Evolutionary conservation across 1,140 invertebrate species (phyloP), one percentile per base, ranked within the genome.

Genomic region (Aethina tumida): DNA sequence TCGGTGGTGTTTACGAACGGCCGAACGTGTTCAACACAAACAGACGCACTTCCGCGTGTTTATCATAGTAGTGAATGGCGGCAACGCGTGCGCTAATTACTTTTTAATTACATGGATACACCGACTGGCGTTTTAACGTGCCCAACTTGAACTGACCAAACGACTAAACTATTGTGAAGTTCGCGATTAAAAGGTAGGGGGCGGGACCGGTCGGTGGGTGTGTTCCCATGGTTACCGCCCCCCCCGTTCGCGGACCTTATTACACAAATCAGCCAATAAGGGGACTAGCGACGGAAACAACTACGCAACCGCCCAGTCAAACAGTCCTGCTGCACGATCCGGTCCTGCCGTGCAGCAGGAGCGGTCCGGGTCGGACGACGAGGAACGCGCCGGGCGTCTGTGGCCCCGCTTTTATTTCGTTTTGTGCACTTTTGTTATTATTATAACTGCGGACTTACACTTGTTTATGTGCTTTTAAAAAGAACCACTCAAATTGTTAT

Each of bases 401-500:
- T 18, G 30, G 3, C 30, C 22, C 36, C 38, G 47, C 47, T 39
- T 50, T 49, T 47, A 49, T 49, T 51, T 55, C 40, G 43, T 48
- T 52, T 55, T 43, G 39, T 33, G 41, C 45, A 47, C 45, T 57
- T 51, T 57, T 52, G 45, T 52, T 58, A 48, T 52, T 48, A 50
- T 39, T 46, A 46, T 51, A 53, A 53, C 49, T 51, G 43, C 44
- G 36, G 44, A 47, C 47, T 58, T 55, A 53, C 54, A 55, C 52
- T 50, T 43, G 42, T 56, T 54, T 57, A 52, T 49, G 44, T 49
- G 49, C 47, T 41, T 54, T 50, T 57, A 49, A 54, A 56, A 51
- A 38, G 36, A 41, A 39, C 39, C 46, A 42, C 50, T 49, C 36
- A 56, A 54, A 55, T 56, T 58, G 51, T 56, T 59, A 53, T 57